Evolutionary conservation across 2,113 vertebrate genomes (phyloP).

Genomic region (Aix galericulata): DNA sequence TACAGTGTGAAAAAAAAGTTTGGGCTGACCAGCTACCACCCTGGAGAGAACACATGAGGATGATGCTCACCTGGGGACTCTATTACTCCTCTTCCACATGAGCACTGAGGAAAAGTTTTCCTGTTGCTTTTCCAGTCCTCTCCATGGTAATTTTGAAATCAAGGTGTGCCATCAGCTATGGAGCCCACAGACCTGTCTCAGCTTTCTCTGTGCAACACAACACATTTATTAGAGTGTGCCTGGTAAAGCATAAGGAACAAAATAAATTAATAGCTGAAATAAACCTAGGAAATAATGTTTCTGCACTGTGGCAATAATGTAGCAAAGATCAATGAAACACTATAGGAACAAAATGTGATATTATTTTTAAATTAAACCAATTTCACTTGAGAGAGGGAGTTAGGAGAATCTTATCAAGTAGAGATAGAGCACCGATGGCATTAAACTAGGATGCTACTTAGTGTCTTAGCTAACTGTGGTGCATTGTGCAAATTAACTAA

Average conservation of each 20-base stretch:
- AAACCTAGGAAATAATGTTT: background rate
- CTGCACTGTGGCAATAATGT: background rate
- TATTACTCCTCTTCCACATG: background rate
- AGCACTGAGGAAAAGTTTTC: background rate
- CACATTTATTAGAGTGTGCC: background rate
- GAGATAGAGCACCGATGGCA: too few relatives aligned
- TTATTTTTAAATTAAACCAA: background rate
- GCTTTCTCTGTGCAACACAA: background rate
- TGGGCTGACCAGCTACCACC: background rate
- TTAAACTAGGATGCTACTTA: too few relatives aligned
- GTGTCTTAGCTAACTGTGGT: too few relatives aligned
- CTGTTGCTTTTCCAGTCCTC: fast-evolving
- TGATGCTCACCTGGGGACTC: background rate
- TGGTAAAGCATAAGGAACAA: background rate
- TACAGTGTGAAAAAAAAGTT: background rate
- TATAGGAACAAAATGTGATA: background rate
- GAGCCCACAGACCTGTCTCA: background rate
- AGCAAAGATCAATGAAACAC: background rate
- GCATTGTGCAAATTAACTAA: too few relatives aligned
- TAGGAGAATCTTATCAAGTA: too few relatives aligned
- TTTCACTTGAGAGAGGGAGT: background rate
- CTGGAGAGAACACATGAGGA: background rate
- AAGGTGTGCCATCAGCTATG: background rate
- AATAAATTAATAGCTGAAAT: background rate
- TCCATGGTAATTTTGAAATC: background rate